Evolutionary conservation across 2,888 invertebrate species (phyloP).

Genomic region (Azorinus chamasolen): DNA sequence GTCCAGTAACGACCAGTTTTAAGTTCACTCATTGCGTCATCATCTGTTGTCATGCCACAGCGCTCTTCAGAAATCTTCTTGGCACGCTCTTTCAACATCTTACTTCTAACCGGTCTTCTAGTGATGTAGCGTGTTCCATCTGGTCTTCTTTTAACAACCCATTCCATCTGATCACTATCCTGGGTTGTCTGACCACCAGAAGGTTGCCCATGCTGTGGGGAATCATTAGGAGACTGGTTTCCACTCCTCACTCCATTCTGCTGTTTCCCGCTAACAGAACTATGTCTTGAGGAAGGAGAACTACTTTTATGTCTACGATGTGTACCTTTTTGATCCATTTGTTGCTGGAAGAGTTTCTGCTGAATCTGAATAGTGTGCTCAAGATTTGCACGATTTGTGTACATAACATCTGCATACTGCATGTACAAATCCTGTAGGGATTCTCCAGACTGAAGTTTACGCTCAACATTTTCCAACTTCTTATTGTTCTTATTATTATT

Average conservation of each 20-base stretch:
- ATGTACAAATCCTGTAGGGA: conserved; percentile 84
- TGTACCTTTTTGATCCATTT: conserved; percentile 78
- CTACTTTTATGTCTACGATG: conserved; percentile 42
- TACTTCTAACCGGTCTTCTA: conserved; percentile 90
- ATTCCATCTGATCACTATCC: conserved; percentile 87
- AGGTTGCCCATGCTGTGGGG: conserved; percentile 50
- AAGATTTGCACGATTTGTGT: conserved; percentile 90
- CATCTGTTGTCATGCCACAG: conserved; percentile 91
- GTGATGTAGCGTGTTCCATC: conserved; percentile 93
- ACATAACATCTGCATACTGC: conserved; percentile 89
- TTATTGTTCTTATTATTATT: conserved; percentile 46
- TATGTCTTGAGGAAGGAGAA: conserved; percentile 41
- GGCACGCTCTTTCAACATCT: conserved; percentile 90
- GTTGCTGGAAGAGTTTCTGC: conserved; percentile 88
- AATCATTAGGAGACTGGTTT: conserved; percentile 60
- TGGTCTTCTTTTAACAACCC: conserved; percentile 92
- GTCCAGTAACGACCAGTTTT: conserved; percentile 92
- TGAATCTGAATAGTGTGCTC: conserved; percentile 91
- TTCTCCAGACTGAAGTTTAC: conserved; percentile 72
- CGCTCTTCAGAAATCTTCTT: conserved; percentile 90
- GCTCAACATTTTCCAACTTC: conserved; percentile 65
- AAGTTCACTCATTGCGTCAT: conserved; percentile 92
- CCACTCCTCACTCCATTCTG: conserved; percentile 21
- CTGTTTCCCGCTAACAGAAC: conserved; percentile 46
- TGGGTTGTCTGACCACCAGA: conserved; percentile 55